phyloP scores from a whole-genome alignment of 2,888 invertebrate genomes.

The Microctonus hyperodae region DNA sequence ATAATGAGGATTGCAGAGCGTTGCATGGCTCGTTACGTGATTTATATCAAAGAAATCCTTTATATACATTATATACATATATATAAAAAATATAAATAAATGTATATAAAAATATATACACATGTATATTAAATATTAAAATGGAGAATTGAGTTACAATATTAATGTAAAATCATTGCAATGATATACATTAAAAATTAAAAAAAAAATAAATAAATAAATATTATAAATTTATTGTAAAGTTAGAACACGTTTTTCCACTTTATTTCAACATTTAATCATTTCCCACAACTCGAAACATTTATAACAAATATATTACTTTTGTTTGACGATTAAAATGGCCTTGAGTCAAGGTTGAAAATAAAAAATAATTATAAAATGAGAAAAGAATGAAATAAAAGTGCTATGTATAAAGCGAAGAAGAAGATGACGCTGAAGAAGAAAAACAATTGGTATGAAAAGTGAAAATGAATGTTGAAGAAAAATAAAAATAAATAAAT shows the following conservation, averaged over 20 bases:
- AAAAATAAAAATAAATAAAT: background rate
- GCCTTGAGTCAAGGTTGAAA: background rate
- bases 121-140: background rate
- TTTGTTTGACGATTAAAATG: background rate
- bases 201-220: background rate
- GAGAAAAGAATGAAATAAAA: background rate
- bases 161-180: background rate
- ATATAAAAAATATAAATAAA: background rate
- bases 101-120: background rate
- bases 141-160: background rate
- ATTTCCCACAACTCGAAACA: background rate
- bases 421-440: too few species aligned
- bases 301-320: background rate
- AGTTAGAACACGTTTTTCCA: background rate
- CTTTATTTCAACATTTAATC: background rate
- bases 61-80: conserved; percentile 1
- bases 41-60: conserved; percentile 9
- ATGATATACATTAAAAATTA: background rate
- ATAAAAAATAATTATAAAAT: background rate
- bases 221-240: background rate
- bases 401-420: background rate
- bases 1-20: conserved; percentile 12
- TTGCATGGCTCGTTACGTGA: conserved; percentile 12
- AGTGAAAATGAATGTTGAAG: background rate
- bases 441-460: too few species aligned